Evolutionary conservation across 2,113 vertebrate species (phyloP).

Genomic region (Pituophis catenifer): DNA sequence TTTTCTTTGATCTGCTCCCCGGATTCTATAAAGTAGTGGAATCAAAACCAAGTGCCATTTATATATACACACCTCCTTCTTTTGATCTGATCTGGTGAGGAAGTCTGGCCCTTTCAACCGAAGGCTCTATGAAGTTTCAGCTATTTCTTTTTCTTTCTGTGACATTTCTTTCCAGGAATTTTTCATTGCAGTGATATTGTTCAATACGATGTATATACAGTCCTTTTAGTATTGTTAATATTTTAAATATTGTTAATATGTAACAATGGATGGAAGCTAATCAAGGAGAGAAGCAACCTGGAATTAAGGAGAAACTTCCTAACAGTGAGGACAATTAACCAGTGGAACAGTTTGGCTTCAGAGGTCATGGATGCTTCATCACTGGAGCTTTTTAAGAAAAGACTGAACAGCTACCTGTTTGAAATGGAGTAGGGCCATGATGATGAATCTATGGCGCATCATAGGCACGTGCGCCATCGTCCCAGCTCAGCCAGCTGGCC

Average conservation of each 20-base stretch:
- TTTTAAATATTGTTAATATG: background rate
- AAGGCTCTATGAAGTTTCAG: conserved; percentile 32
- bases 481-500: too few species aligned
- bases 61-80: conserved; percentile 70
- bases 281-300: background rate
- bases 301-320: background rate
- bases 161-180: conserved; percentile 35
- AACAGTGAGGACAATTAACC: background rate
- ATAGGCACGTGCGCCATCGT: too few species aligned
- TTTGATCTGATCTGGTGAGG: conserved; percentile 65
- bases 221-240: background rate
- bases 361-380: background rate
- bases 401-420: background rate
- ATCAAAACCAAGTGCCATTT: conserved; percentile 71
- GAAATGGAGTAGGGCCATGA: background rate
- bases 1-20: conserved; percentile 67
- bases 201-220: background rate
- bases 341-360: background rate
- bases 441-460: too few species aligned
- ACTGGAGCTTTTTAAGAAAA: background rate
- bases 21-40: conserved; percentile 68
- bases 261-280: background rate
- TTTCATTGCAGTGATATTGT: conserved; percentile 1
- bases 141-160: conserved; percentile 26
- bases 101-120: conserved; percentile 25